Evolutionary conservation across 1,140 invertebrate species (phyloP).

Genomic region (Camponotus vicinus): DNA sequence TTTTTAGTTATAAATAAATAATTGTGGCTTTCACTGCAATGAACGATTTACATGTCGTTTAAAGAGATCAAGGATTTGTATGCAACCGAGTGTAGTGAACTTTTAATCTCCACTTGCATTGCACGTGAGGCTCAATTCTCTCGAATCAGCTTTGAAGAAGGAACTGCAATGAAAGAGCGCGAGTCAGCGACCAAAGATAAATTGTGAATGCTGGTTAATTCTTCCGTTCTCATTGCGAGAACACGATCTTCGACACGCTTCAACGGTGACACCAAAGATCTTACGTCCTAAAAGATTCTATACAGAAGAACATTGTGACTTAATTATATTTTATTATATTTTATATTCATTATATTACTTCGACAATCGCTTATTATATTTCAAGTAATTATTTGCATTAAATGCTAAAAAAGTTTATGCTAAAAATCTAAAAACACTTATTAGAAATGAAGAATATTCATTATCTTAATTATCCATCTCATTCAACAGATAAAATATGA

Average conservation of each 20-base stretch:
- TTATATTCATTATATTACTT: background rate
- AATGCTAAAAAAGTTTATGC: background rate
- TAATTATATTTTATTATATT: background rate
- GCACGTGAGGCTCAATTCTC: conserved; percentile 45
- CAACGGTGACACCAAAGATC: conserved; percentile 11
- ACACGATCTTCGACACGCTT: background rate
- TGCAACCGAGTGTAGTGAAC: conserved; percentile 34
- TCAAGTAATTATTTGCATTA: too few relatives aligned
- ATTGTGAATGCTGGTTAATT: conserved; percentile 63
- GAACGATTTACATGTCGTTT: background rate
- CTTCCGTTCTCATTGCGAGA: conserved; percentile 54
- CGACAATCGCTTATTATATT: background rate
- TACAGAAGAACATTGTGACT: background rate
- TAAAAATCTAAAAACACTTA: background rate
- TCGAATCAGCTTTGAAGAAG: conserved; percentile 59
- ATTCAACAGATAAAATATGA: background rate
- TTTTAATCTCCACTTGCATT: conserved; percentile 35
- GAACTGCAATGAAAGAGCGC: conserved; percentile 58
- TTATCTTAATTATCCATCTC: background rate
- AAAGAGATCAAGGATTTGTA: conserved; percentile 8
- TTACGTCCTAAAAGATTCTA: conserved; percentile 6
- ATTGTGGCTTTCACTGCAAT: background rate
- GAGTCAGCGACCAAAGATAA: conserved; percentile 51
- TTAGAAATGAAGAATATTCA: background rate
- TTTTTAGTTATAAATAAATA: background rate